These are phyloP conservation scores for Balanococcus diminutus DNA, from an alignment of 2,888 invertebrate species.

Conservation along the genomic window DNA sequence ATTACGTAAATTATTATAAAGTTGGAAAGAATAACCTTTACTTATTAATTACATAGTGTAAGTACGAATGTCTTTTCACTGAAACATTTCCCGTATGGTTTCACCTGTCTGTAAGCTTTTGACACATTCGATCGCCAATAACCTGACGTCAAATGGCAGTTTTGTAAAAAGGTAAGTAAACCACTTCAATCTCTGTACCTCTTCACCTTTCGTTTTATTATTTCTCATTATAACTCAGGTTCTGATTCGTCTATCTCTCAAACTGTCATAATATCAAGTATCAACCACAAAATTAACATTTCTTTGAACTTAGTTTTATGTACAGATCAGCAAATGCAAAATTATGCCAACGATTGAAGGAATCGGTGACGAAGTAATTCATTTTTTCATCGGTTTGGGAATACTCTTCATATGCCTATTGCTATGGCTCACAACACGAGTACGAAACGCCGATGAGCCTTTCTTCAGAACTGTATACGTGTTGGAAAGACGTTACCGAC, in stretches of 20 bases:
- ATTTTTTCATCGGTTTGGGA: slow-evolving; percentile 71
- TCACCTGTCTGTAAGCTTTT: not conserved
- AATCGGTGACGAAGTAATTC: slow-evolving; percentile 81
- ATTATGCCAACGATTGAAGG: slow-evolving; percentile 81
- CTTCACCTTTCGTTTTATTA: not conserved
- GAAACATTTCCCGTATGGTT: not conserved
- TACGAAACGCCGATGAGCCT: slow-evolving; percentile 67
- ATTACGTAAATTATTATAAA: slow-evolving; percentile 10
- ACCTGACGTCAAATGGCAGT: not conserved
- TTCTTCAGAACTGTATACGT: slow-evolving; percentile 74
- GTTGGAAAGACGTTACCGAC: slow-evolving; percentile 63
- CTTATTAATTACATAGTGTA: not conserved
- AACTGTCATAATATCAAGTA: not conserved
- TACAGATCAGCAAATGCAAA: slow-evolving; percentile 1
- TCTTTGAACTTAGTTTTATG: not conserved
- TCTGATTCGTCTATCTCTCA: not conserved
- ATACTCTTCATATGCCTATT: slow-evolving; percentile 66
- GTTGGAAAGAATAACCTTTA: no score
- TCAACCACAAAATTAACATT: not conserved
- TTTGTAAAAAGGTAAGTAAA: slow-evolving; percentile 2
- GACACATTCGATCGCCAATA: not conserved
- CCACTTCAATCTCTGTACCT: not conserved
- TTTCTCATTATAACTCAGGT: no score
- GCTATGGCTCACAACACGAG: slow-evolving; percentile 80
- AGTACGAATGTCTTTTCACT: not conserved